Evolutionary conservation across 2,113 vertebrate species (phyloP), one percentile per base, ranked within the genome.

Genomic region (Diphyllodes magnificus): DNA sequence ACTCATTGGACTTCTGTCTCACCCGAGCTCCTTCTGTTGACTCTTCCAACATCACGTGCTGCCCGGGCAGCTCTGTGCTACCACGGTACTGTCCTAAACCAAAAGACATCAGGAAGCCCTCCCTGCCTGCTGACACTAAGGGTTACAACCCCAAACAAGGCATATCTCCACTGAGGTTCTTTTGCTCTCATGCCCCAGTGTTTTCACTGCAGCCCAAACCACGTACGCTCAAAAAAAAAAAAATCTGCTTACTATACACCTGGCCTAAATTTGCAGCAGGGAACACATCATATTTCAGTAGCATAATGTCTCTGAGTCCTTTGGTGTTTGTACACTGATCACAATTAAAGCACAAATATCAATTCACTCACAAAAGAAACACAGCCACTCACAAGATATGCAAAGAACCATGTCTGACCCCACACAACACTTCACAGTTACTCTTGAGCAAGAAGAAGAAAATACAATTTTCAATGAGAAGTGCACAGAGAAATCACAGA

Each of bases 141-240:
- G 31, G 27, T 51, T 73, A 44, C 39, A 92, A n/a, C 25, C 23
- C 11, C 50, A 81, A 69, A 53, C 7, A 70, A 82, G 19, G 44
- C 49, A 45, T 35, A 73, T 22, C 47, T 71, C 22, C 47, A n/a
- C 30, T 40, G 50, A 63, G 15, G 37, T 14, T 28, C 42, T 60
- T 79, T 45, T 16, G 23, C 11, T 80, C 4, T 33, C 7, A 4
- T 1, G 1, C 5, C 33, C 23, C 11, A 1, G 9, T 35, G 22
- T 73, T 81, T 60, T 75, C 35, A 24, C 49, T 28, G 33, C 31
- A 89, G 25, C n/a, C 15, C 37, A 86, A 93, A 78, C 6, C 9
- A 81, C 0, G 15, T 10, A 44, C 0, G 0, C 10, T 24, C 0
- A 25, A 83, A 45, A 30, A 63, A 70, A 13, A 23, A 4, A 16